Evolutionary conservation across 1,140 invertebrate genomes (phyloP).

Genomic region (Drosophila ficusphila): DNA sequence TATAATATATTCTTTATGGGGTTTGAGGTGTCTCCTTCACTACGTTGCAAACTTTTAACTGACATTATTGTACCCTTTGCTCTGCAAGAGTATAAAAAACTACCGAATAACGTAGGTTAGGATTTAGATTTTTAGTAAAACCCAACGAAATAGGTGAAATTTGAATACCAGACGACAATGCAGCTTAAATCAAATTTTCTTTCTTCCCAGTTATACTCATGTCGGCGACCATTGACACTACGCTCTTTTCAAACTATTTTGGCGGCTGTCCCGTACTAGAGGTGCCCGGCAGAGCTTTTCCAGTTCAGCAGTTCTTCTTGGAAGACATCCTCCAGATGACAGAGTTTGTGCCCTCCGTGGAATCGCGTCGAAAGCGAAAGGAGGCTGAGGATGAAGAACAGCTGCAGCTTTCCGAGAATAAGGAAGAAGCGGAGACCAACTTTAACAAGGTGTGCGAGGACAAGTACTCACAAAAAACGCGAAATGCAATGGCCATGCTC

Average conservation of each 20-base stretch:
- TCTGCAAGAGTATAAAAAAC: too few species aligned
- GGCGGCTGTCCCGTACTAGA: conserved; percentile 92
- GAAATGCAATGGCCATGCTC: conserved; percentile 89
- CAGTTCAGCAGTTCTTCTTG: conserved; percentile 94
- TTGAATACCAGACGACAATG: too few species aligned
- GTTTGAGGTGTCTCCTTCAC: too few species aligned
- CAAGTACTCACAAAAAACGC: conserved; percentile 88
- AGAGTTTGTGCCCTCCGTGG: conserved; percentile 90
- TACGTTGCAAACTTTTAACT: too few species aligned
- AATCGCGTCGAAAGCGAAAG: conserved; percentile 89
- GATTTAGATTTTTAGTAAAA: too few species aligned
- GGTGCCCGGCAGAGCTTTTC: conserved; percentile 91
- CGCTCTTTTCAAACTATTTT: conserved; percentile 96
- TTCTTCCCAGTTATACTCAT: conserved; percentile 91
- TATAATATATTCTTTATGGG: too few species aligned
- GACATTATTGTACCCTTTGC: too few species aligned
- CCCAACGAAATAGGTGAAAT: too few species aligned
- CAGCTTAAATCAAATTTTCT: background rate
- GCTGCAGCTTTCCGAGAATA: conserved; percentile 70
- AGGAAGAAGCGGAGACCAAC: conserved; percentile 90
- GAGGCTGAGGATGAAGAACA: conserved; percentile 89
- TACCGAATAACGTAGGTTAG: too few species aligned
- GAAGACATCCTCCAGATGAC: conserved; percentile 95
- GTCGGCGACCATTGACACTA: conserved; percentile 98
- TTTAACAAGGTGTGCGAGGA: conserved; percentile 87